Base-by-base conservation (phyloP, 2,888 invertebrate species). In the Thyatira batis region DNA sequence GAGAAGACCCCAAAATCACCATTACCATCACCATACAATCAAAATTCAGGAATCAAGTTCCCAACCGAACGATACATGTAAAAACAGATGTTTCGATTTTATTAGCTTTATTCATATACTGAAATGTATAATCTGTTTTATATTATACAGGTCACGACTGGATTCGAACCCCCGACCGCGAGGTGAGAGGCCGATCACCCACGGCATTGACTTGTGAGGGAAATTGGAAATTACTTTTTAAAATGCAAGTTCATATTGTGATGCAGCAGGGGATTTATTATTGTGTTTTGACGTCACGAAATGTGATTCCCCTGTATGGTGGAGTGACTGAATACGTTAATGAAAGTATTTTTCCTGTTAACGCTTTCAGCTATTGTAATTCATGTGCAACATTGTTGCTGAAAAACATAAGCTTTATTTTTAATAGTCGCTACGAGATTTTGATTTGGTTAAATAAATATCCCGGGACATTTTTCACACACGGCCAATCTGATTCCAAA, bases 161-260 rank as follows among this genome's bases (percentile, higher is more conserved):
- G 70, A 68, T 49, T 65, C 73, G 71, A 79, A 81, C 76, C 69
- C 64, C 57, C 58, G 64, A 55, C 61, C 63, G 64, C 57, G 66
- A 60, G 67, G 63, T 59, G 63, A 60, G 65, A 66, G 78, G 75
- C 52, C 75, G 65, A 60, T 75, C 71, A 76, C 79, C 79, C 60
- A 60, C 65, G 79, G 63, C 77, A 69, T 72, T 78, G 58, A 63
- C 62, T 60, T 50, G 33, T 52, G 25, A 43, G 33, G 45, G 20
- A n/a, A 33, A 39, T 50, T 52, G 49, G 23, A 11, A 5, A 53
- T 57, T 55, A 23, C 54, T 48, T 54, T 55, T 43, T 51, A 54
- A 39, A 39, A 39, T 39, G 17, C 39, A 39, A 17, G 39, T 39
- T 39, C 39, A 39, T 17, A 39, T 39, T 39, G 17, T 23, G 3